Evolutionary conservation across 2,797 vertebrate species (phyloP), one percentile per base, ranked within the genome.

Genomic region (Euphonia xanthogaster): DNA sequence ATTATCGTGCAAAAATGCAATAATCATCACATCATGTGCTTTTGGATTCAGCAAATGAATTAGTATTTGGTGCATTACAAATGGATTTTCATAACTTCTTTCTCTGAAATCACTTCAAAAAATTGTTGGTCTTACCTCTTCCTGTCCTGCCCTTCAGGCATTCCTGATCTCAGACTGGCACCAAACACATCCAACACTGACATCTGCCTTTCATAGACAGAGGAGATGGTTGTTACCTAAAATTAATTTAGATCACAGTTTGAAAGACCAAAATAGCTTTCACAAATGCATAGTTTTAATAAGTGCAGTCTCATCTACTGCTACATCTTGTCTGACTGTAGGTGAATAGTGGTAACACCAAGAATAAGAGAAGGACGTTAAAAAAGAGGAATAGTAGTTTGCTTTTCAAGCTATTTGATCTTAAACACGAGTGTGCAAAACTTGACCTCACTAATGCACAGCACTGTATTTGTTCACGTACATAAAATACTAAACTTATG

Each of bases 401-500:
- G 45, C 53, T 94, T 87, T 92, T 81, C 61, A 45, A 21, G 31
- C 19, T 74, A 13, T 73, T 78, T 92, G 65, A 33, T 86, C 33
- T 77, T 82, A 45, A 92, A 78, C 25, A 25, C 22, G 55, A 88
- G 37, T 50, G 23, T 86, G 37, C 55, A 83, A 54, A 79, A 79
- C 12, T 30, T 67, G 35, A 73, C 54, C 19, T 92, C 39, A 30
- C 25, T 88, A 77, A 70, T 71, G n/a, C 71, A 45, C 61, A 62
- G 11, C 30, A 3, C 48, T 91, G 20, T 63, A 57, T 89, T 94
- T 42, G 7, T 82, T 95, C 87, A n/a, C 54, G 74, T 68, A 42
- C 50, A 76, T 85, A 85, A 93, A 95, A 51, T 89, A 90, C 47
- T 87, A 92, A 93, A 81, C 17, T 80, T 90, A 66, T 1, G 22